A percentile compares a stretch with the other conserved stretches of the same genome.
These are phyloP conservation scores for Camelus bactrianus DNA, from an alignment of 2,113 vertebrate species.

Conservation along the genomic window DNA sequence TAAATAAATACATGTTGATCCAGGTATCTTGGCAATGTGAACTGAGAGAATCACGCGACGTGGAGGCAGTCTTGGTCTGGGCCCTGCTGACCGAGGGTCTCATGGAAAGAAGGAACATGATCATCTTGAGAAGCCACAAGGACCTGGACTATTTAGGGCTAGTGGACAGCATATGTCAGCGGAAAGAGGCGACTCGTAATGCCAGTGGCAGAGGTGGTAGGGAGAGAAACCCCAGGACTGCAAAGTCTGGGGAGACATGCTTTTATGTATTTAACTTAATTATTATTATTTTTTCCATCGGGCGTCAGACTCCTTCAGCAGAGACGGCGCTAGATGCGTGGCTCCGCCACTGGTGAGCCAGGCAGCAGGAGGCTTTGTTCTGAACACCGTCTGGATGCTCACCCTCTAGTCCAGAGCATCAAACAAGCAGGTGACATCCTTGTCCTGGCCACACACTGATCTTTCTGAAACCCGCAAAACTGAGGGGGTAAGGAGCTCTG, in stretches of 20 bases:
- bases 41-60: no score
- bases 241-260: not conserved
- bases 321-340: fast-evolving
- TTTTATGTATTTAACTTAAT: not conserved
- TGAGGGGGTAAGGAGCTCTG: not conserved
- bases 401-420: no score
- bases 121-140: not conserved
- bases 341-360: fast-evolving
- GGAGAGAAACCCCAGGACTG: not conserved
- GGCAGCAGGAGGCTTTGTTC: fast-evolving
- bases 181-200: not conserved
- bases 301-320: fast-evolving
- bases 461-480: not conserved
- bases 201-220: not conserved
- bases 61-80: not conserved
- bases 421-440: not conserved
- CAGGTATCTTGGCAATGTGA: not conserved
- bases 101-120: not conserved
- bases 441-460: no score
- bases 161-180: not conserved
- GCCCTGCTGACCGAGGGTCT: not conserved
- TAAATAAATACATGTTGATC: not conserved
- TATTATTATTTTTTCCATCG: not conserved
- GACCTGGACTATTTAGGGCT: not conserved
- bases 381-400: fast-evolving